These are phyloP conservation scores for Tapirus indicus DNA, from an alignment of 2,797 vertebrate genomes.

Conservation along the genomic window DNA sequence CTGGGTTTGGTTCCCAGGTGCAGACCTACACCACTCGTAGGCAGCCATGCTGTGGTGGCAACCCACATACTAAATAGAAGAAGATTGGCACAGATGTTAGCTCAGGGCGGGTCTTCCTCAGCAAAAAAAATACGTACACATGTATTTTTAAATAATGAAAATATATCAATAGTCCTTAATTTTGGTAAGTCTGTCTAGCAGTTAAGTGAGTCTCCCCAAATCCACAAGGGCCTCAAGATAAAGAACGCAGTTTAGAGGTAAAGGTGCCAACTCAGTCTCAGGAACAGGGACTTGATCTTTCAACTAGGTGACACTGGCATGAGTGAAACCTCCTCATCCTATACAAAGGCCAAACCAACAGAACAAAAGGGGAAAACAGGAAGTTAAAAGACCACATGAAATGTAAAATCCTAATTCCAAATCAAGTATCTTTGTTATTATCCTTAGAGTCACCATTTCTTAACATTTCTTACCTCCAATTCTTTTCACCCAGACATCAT, in stretches of 20 bases:
- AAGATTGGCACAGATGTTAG: too few relatives aligned
- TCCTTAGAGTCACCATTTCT: not conserved
- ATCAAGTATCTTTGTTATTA: not conserved
- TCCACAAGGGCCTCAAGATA: not conserved
- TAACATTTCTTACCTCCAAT: not conserved
- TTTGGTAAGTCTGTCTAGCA: not conserved
- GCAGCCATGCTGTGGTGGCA: too few relatives aligned
- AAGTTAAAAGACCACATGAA: not conserved
- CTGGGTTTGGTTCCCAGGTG: too few relatives aligned
- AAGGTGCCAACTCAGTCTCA: not conserved
- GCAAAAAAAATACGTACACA: too few relatives aligned
- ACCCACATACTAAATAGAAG: too few relatives aligned
- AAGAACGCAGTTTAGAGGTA: not conserved
- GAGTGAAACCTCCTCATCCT: not conserved
- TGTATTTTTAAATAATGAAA: not conserved
- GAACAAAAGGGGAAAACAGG: not conserved
- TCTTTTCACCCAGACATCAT: not conserved
- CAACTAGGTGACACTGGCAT: not conserved
- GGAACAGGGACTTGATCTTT: not conserved
- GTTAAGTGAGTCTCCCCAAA: not conserved
- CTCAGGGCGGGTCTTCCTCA: too few relatives aligned
- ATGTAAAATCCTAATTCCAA: not conserved
- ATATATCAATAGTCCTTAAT: not conserved
- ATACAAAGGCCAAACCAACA: not conserved
- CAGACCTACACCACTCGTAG: too few relatives aligned